A percentile compares a stretch with the other conserved stretches of the same genome.
These are phyloP conservation scores for Xenotilapia leptura DNA, from an alignment of 2,113 vertebrate genomes.

Conservation along the genomic window DNA sequence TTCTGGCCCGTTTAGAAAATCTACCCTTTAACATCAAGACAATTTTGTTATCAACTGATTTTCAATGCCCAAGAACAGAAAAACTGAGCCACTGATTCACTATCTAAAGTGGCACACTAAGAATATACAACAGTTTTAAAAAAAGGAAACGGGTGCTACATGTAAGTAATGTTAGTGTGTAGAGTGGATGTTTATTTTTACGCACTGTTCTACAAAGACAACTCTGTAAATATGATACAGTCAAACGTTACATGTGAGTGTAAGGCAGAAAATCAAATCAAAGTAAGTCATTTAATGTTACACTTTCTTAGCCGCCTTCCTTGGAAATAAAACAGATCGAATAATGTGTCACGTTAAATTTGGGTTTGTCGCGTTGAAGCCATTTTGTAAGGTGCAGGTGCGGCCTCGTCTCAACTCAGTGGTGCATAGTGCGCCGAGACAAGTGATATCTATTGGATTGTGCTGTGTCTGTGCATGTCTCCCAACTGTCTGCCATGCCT, in stretches of 20 bases:
- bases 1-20: neutral
- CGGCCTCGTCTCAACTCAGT: neutral
- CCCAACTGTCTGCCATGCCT: slow-evolving; percentile 15
- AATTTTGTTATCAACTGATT: neutral
- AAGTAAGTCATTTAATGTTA: neutral
- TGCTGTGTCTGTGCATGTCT: slow-evolving; percentile 18
- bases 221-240: neutral
- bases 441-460: neutral
- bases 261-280: neutral
- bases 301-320: neutral
- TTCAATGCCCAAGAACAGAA: neutral
- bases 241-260: neutral
- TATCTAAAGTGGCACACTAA: neutral
- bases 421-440: neutral
- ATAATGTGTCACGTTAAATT: neutral
- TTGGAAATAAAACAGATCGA: neutral
- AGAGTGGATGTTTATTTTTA: neutral
- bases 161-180: neutral
- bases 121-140: neutral
- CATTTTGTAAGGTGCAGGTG: neutral
- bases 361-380: neutral
- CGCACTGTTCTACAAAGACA: neutral
- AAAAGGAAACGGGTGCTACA: neutral
- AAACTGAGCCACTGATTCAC: neutral
- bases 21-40: neutral